phyloP scores from a whole-genome alignment of 2,888 invertebrate species.

The Pimpla rufipes region DNA sequence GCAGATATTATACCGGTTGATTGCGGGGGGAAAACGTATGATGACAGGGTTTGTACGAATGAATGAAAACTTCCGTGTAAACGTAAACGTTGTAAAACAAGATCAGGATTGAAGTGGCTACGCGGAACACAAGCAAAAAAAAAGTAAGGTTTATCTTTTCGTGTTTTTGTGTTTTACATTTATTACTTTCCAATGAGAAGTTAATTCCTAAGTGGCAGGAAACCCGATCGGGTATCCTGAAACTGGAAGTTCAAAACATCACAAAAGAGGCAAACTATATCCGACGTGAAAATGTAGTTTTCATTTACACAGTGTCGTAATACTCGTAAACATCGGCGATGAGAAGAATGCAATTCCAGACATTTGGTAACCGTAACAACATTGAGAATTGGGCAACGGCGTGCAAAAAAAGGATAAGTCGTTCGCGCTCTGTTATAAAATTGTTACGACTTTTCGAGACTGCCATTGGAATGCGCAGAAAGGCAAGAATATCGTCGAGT shows the following conservation, averaged over 20 bases:
- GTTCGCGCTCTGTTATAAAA: slow-evolving; percentile 23
- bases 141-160: too few species aligned
- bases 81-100: not conserved
- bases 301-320: not conserved
- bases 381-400: slow-evolving; percentile 30
- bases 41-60: not conserved
- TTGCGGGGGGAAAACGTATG: not conserved
- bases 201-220: too few species aligned
- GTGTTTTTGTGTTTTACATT: too few species aligned
- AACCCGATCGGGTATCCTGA: not conserved
- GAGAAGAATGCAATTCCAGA: slow-evolving; percentile 10
- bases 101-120: not conserved
- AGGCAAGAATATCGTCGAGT: slow-evolving; percentile 16
- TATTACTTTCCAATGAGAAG: too few species aligned
- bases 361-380: slow-evolving; percentile 12
- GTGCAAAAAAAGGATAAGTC: not conserved
- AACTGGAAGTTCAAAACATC: not conserved
- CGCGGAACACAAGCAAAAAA: not conserved
- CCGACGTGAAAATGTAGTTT: not conserved
- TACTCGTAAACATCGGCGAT: slow-evolving; percentile 8
- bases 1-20: not conserved
- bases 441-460: slow-evolving; percentile 25
- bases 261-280: not conserved
- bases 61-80: not conserved
- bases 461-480: slow-evolving; percentile 7